phyloP scores from a whole-genome alignment of 2,888 invertebrate genomes.

The Exocentrus adspersus region DNA sequence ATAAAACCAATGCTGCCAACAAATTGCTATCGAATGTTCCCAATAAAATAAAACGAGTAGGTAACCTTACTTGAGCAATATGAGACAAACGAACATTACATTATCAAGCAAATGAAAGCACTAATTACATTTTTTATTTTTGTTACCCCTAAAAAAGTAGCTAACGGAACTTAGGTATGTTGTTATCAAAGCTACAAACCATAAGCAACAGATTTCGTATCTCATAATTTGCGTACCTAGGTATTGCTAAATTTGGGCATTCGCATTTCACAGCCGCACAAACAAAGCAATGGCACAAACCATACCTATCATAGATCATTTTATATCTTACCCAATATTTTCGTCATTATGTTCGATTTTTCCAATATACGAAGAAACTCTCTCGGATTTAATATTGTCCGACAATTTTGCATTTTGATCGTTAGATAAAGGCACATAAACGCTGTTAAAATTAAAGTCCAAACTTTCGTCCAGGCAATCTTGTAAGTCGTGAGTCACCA shows the following conservation, averaged over 20 bases:
- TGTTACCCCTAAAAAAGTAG: too few species aligned
- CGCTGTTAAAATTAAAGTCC: constrained; percentile 63
- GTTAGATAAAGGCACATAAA: constrained; percentile 43
- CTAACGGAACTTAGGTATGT: background rate
- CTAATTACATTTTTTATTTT: too few species aligned
- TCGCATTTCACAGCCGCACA: constrained; percentile 39
- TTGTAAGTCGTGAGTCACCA: constrained; percentile 67
- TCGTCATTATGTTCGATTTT: constrained; percentile 62
- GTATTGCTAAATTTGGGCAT: constrained; percentile 54
- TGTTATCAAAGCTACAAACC: constrained; percentile 33
- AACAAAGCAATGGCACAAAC: too few species aligned
- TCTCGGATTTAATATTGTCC: constrained; percentile 45
- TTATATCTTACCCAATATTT: constrained; percentile 64
- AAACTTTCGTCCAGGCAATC: constrained; percentile 64
- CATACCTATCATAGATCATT: too few species aligned
- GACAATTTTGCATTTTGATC: constrained; percentile 50
- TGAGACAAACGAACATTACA: too few species aligned
- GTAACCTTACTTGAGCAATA: too few species aligned
- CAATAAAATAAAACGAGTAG: too few species aligned
- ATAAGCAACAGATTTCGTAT: constrained; percentile 43
- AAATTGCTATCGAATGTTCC: too few species aligned
- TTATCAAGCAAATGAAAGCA: background rate
- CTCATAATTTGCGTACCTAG: constrained; percentile 32
- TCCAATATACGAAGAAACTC: constrained; percentile 59
- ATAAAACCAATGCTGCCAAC: too few species aligned